Percentiles rank a stretch among this genome's conserved stretches.
Conservation (phyloP, 2,113 vertebrate genomes). For the Chamaetylas fuelleborni region DNA sequence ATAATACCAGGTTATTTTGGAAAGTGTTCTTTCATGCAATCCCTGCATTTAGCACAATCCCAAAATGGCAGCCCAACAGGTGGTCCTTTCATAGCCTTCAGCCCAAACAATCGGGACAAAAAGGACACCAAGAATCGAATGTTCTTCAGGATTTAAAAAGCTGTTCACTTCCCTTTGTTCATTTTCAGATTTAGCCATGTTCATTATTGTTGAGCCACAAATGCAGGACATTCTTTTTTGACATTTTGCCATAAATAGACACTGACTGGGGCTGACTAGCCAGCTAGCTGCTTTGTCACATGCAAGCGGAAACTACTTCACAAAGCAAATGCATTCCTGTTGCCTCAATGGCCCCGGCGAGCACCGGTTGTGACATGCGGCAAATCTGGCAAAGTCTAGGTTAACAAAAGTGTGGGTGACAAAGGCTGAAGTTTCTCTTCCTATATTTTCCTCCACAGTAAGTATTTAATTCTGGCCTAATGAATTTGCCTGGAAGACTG, state of each 20-base stretch:
- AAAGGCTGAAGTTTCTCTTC: constrained; percentile 78
- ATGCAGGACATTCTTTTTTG: constrained; percentile 99
- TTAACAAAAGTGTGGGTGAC: constrained; percentile 81
- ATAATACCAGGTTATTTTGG: constrained; percentile 84
- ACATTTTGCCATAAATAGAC: constrained; percentile 98
- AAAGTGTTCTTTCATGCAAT: constrained; percentile 84
- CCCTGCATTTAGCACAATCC: constrained; percentile 91
- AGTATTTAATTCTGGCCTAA: constrained; percentile 75
- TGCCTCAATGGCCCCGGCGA: constrained; percentile 71
- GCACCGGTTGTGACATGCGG: constrained; percentile 71
- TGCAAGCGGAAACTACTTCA: constrained; percentile 89
- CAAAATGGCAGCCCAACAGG: constrained; percentile 96
- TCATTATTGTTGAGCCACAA: constrained; percentile 94
- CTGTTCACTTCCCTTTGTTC: constrained; percentile 99
- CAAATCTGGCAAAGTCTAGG: constrained; percentile 75
- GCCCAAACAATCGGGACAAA: constrained; percentile 91
- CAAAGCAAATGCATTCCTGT: constrained; percentile 78
- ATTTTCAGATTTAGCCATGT: constrained; percentile 96
- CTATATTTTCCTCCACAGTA: constrained; percentile 70
- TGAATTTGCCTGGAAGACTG: constrained; percentile 72
- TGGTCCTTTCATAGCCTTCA: constrained; percentile 97
- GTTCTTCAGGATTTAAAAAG: constrained; percentile 99
- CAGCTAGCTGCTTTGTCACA: constrained; percentile 91
- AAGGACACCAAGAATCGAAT: constrained; percentile 98
- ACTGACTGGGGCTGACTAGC: constrained; percentile 98